These are phyloP conservation scores for Empidonax traillii DNA, from an alignment of 2,113 vertebrate genomes.

Conservation along the genomic window DNA sequence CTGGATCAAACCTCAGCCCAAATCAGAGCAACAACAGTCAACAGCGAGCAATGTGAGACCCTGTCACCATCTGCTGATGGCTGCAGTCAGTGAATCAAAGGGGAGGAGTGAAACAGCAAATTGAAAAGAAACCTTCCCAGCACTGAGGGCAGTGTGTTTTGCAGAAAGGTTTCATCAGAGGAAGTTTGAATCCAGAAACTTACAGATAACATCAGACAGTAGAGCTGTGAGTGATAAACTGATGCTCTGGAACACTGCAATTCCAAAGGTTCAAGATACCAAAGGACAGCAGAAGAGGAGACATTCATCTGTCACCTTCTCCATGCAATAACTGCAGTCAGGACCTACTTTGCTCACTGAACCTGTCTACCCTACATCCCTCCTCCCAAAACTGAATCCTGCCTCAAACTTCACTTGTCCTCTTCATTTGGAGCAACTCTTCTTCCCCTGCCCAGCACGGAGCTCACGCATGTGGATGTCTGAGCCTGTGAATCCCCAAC, in stretches of 20 bases:
- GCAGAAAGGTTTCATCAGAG: background rate
- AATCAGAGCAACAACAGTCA: background rate
- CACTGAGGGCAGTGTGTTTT: background rate
- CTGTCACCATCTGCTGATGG: background rate
- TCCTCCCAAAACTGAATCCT: background rate
- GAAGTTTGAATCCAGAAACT: background rate
- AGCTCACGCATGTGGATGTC: too few species aligned
- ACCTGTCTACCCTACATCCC: background rate
- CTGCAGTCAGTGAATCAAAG: background rate
- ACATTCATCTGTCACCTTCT: background rate
- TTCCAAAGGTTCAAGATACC: background rate
- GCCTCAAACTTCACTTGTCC: background rate
- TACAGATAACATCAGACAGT: background rate
- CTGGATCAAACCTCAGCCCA: background rate
- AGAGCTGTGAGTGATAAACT: background rate
- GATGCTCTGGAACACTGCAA: background rate
- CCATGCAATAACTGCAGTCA: background rate
- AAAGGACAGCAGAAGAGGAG: background rate
- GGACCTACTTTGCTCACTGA: background rate
- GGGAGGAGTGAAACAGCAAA: background rate
- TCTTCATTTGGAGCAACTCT: background rate
- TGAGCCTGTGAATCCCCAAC: background rate
- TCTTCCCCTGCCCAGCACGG: background rate
- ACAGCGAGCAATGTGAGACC: background rate
- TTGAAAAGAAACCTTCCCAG: rapidly evolving